These are phyloP conservation scores for Branchellion lobata DNA, from an alignment of 2,888 invertebrate genomes.

Conservation along the genomic window DNA sequence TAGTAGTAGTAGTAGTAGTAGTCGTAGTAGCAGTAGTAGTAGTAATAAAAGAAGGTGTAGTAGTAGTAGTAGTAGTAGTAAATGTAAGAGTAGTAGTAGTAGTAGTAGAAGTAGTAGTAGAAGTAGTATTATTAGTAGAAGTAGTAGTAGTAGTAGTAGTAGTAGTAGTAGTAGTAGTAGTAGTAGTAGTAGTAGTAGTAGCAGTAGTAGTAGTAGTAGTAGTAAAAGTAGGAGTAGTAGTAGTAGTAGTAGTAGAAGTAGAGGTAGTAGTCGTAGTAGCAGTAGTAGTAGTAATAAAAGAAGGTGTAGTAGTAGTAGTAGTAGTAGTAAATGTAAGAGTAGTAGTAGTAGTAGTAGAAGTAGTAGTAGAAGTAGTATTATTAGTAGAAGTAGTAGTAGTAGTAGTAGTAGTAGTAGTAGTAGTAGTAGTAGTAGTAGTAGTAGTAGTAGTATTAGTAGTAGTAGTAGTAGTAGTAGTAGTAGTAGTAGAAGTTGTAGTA, in stretches of 20 bases:
- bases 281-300: slow-evolving; percentile 12
- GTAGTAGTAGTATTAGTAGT: background rate
- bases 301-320: slow-evolving; percentile 10
- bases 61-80: slow-evolving; percentile 23
- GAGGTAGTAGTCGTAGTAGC: slow-evolving; percentile 5
- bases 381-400: slow-evolving; percentile 15
- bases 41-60: background rate
- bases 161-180: slow-evolving; percentile 23
- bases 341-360: background rate
- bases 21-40: background rate
- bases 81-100: slow-evolving; percentile 4
- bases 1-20: slow-evolving; percentile 23
- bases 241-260: background rate
- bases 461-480: slow-evolving; percentile 6
- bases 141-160: slow-evolving; percentile 21
- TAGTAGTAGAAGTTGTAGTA: background rate
- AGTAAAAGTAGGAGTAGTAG: no score
- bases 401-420: slow-evolving; percentile 23
- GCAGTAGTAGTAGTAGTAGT: slow-evolving; percentile 10
- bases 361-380: background rate
- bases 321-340: slow-evolving; percentile 7
- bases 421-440: background rate
- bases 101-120: slow-evolving; percentile 12
- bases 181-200: slow-evolving; percentile 23
- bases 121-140: background rate